A percentile compares a stretch with the other conserved stretches of the same genome.
Evolutionary conservation across 2,888 invertebrate species (phyloP).

Genomic region (Protophormia terraenovae): DNA sequence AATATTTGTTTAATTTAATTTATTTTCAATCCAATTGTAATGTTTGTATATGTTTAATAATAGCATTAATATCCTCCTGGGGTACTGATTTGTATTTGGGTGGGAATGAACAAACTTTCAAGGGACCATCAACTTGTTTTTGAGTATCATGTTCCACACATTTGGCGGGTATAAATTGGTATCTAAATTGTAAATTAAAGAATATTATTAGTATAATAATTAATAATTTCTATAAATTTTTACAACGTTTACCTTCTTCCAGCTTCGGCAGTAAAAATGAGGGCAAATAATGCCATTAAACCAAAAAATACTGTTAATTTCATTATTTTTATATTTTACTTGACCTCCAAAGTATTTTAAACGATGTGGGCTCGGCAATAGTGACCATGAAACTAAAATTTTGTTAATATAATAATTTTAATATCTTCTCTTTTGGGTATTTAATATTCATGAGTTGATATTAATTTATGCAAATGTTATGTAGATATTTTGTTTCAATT

Average conservation of each 20-base stretch:
- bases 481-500: not conserved
- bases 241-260: constrained; percentile 15
- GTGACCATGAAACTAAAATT: constrained; percentile 10
- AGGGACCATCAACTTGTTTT: constrained; percentile 67
- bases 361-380: not conserved
- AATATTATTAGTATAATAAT: too few relatives aligned
- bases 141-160: constrained; percentile 69
- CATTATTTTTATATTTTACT: not conserved
- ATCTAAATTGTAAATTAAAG: constrained; percentile 54
- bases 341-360: not conserved
- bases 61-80: constrained; percentile 70
- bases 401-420: not conserved
- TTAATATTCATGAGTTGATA: not conserved
- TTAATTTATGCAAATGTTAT: constrained; percentile 15
- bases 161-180: constrained; percentile 70
- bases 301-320: not conserved
- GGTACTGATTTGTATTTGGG: constrained; percentile 68
- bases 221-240: not conserved
- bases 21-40: constrained; percentile 65
- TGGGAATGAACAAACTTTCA: constrained; percentile 71
- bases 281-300: not conserved
- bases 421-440: not conserved
- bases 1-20: constrained; percentile 1
- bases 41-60: constrained; percentile 70
- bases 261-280: not conserved